Percentiles rank a stretch among this genome's conserved stretches.
Evolutionary conservation across 2,113 vertebrate genomes (phyloP).

Genomic region (Embiotoca jacksoni): DNA sequence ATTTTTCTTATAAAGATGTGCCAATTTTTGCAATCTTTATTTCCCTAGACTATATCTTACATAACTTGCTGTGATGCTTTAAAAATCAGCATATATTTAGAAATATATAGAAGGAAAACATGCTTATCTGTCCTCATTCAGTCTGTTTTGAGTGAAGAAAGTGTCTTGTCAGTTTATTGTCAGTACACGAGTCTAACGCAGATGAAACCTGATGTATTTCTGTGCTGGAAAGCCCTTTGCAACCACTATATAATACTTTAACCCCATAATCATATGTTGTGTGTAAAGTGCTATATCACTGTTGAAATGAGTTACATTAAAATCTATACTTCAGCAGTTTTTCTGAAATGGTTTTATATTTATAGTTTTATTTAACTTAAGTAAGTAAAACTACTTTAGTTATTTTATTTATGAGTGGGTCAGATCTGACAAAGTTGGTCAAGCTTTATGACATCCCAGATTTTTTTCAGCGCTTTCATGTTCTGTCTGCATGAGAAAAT

Average conservation of each 20-base stretch:
- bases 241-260: background rate
- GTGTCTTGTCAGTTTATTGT: background rate
- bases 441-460: background rate
- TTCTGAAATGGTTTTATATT: background rate
- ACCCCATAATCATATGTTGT: background rate
- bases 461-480: background rate
- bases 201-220: background rate
- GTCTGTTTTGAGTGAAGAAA: conserved; percentile 8
- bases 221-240: background rate
- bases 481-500: conserved; percentile 9
- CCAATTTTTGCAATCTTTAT: no score
- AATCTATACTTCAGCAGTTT: conserved; percentile 1
- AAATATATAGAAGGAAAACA: no score
- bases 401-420: no score
- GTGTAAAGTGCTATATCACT: background rate
- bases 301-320: background rate
- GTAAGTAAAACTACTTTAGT: background rate
- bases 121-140: conserved; percentile 18
- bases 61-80: no score
- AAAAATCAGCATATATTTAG: no score
- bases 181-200: background rate
- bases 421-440: background rate
- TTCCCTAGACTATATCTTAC: no score
- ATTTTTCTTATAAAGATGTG: no score
- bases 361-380: background rate